Base-by-base conservation (phyloP, 2,888 invertebrate genomes). In the Bembecia ichneumoniformis region DNA sequence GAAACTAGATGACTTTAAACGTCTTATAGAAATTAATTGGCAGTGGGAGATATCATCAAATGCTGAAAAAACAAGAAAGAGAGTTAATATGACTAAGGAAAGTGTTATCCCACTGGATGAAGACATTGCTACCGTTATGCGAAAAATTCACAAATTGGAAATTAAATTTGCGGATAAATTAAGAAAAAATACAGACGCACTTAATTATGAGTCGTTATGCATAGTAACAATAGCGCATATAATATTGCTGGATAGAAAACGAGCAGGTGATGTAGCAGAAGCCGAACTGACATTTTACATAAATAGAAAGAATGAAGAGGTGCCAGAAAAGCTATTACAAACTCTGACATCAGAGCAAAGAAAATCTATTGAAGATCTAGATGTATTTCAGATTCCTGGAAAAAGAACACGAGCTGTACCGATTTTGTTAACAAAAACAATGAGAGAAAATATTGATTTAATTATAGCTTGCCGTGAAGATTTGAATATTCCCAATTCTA, bases 21-120 rank as follows among this genome's bases (percentile, higher is more conserved):
- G 9, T n/a, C 35, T 55, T 5, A 4, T 54, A 10, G 45, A 51
- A 46, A 35, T 48, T 4, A 55, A 55, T 43, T 52, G 55, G 55
- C 35, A 55, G 10, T 55, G 52, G 53, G 51, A 55, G 28, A 49
- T 53, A 14, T 55, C 55, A 0, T 52, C 53, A 9, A 55, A 55
- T 43, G 52, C 52, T 5, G 52, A 55, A 35, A 53, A 53, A 52
- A 51, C 52, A n/a, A 43, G 49, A 20, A 52, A 53, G 47, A 46
- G 48, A 13, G 35, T 13, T 1, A 11, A 47, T 11, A 46, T 53
- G 46, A 51, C 47, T 3, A 53, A 55, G 48, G 47, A 47, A 49
- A 49, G 45, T 47, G 43, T 52, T 10, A 45, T 52, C 5, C 54
- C 51, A 45, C 13, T 52, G 11, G 53, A 53, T 16, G 46, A 47